phyloP scores from a whole-genome alignment of 2,797 vertebrate species.

The Hydrophis major region DNA sequence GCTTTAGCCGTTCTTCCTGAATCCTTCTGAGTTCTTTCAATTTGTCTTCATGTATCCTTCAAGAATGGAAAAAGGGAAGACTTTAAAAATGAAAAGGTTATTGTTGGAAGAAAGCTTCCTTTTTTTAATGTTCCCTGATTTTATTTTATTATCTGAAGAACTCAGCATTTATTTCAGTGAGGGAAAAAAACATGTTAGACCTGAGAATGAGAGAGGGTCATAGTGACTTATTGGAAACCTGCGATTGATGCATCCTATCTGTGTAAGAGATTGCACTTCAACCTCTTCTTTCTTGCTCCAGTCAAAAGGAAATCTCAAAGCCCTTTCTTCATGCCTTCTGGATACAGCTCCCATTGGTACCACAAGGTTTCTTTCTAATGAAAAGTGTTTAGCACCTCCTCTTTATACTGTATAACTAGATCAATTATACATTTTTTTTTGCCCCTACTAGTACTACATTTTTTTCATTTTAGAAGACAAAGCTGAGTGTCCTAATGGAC shows the following conservation, averaged over 20 bases:
- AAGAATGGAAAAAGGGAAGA: background rate
- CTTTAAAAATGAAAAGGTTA: background rate
- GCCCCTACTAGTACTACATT: background rate
- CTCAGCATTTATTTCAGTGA: background rate
- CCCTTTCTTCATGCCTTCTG: background rate
- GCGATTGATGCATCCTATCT: background rate
- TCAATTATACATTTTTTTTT: background rate
- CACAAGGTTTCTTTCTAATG: background rate
- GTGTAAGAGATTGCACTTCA: background rate
- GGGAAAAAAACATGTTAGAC: background rate
- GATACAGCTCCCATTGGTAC: background rate
- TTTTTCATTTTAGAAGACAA: background rate
- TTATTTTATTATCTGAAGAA: background rate
- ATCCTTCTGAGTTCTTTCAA: slow-evolving; percentile 54
- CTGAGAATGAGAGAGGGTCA: background rate
- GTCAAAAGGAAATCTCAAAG: background rate
- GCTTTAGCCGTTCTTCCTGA: slow-evolving; percentile 63
- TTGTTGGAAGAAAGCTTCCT: background rate
- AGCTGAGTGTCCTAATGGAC: background rate
- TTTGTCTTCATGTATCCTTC: slow-evolving; percentile 67
- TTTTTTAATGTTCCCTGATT: background rate
- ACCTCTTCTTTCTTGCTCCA: background rate
- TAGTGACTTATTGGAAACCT: background rate
- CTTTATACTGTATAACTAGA: background rate
- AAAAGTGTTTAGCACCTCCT: background rate